Conservation (phyloP, 2,113 vertebrate species). For the Pagrus major region DNA sequence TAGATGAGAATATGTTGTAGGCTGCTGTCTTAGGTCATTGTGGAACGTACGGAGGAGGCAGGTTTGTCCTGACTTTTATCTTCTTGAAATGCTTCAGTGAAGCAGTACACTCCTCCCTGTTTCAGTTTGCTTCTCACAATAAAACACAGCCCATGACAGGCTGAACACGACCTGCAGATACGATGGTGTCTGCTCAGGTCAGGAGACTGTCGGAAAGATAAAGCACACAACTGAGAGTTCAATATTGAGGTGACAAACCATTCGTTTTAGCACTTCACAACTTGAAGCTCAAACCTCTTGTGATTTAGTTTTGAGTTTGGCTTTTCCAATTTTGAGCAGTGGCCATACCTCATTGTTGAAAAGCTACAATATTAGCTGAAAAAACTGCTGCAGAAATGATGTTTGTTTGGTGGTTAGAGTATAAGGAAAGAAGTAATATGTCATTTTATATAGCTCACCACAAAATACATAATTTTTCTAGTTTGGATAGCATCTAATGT, state of each 20-base stretch:
- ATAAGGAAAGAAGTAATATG: neutral
- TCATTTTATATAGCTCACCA: neutral
- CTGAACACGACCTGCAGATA: conserved; percentile 1
- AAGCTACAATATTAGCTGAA: neutral
- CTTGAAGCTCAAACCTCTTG: neutral
- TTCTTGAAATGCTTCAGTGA: conserved; percentile 31
- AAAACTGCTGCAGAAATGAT: neutral
- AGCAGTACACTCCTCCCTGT: conserved; percentile 17
- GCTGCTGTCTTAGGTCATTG: conserved; percentile 16
- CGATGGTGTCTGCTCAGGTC: neutral
- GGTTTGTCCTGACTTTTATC: conserved; percentile 24
- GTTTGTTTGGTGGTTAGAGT: too few relatives aligned
- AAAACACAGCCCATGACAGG: conserved; percentile 7
- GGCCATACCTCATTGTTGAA: neutral
- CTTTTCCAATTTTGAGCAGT: neutral
- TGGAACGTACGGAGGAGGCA: conserved; percentile 10
- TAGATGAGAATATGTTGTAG: neutral
- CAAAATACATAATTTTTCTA: neutral
- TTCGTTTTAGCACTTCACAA: neutral
- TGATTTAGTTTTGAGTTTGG: neutral
- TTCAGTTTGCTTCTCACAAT: conserved; percentile 17
- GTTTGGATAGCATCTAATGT: too few relatives aligned
- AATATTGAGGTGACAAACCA: neutral
- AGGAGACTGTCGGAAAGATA: conserved; percentile 24
- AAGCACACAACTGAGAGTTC: neutral